Percentiles rank a stretch among this genome's conserved stretches.
Conservation (phyloP, 53 echinoderm and acorn worm species). For the Henricia sp. region DNA sequence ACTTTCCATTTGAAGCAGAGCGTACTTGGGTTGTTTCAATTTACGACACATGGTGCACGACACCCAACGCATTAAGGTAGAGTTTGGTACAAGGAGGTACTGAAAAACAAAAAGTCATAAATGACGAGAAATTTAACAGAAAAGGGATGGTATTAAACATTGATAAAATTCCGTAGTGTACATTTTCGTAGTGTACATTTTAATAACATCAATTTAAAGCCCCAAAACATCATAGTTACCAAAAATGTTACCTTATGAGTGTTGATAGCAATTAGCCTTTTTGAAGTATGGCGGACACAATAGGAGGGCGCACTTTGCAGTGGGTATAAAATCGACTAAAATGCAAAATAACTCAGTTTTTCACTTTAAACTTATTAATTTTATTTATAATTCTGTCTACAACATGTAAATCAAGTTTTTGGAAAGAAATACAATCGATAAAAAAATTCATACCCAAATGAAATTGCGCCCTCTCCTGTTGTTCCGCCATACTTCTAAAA, state of each 20-base stretch:
- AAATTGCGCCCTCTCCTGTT: no score
- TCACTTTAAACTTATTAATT: no score
- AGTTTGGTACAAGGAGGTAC: conserved; percentile 38
- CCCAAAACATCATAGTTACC: not conserved
- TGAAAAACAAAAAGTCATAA: not conserved
- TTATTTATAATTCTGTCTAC: no score
- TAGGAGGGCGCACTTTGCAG: no score
- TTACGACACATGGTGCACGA: conserved; percentile 23
- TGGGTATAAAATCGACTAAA: no score
- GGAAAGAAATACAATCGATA: no score
- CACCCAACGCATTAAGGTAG: conserved; percentile 24
- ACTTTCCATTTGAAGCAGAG: conserved; percentile 12
- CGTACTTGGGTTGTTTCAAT: conserved; percentile 19
- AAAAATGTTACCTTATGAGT: not conserved
- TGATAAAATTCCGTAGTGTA: not conserved
- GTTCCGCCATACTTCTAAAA: no score
- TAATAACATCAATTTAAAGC: not conserved
- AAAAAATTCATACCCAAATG: no score
- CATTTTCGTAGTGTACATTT: not conserved
- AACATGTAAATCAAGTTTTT: no score
- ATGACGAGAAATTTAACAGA: not conserved
- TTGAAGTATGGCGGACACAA: no score
- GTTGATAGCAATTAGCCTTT: no score
- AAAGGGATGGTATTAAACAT: not conserved
- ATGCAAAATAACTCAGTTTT: no score